Evolutionary conservation across 2,113 vertebrate genomes (phyloP).

Genomic region (Todiramphus saurophagus): DNA sequence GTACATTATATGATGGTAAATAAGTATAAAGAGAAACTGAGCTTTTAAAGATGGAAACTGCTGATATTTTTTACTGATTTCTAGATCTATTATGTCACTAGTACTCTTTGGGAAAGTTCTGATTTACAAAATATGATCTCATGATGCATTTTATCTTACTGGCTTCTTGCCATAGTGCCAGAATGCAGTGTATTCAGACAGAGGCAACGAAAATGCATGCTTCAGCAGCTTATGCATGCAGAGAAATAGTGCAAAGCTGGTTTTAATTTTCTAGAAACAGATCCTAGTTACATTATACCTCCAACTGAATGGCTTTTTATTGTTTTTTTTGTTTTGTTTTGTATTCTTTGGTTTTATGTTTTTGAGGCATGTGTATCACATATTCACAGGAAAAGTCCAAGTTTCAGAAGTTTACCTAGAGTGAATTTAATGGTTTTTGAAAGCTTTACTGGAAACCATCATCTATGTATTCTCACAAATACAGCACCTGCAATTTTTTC

Average conservation of each 20-base stretch:
- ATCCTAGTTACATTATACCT: not conserved
- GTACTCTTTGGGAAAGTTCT: slow-evolving; percentile 7
- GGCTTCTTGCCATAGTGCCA: slow-evolving; percentile 15
- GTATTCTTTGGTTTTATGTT: not conserved
- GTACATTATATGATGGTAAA: not conserved
- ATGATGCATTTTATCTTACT: slow-evolving; percentile 21
- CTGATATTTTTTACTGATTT: slow-evolving; percentile 21
- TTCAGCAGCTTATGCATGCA: not conserved
- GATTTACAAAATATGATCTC: slow-evolving; percentile 17
- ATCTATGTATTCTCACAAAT: not conserved
- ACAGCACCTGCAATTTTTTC: not conserved
- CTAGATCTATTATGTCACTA: not conserved
- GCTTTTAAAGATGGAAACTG: not conserved
- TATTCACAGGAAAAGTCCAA: not conserved
- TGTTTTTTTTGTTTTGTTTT: not conserved
- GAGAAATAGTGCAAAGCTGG: not conserved
- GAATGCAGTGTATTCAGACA: not conserved
- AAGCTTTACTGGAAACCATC: not conserved
- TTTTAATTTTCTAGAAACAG: slow-evolving; percentile 34
- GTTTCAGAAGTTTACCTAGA: not conserved
- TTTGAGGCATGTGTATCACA: not conserved
- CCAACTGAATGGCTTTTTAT: not conserved
- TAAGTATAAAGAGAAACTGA: not conserved
- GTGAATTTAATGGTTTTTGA: not conserved
- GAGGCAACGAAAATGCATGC: not conserved